Conservation (phyloP, 1,140 invertebrate species). For the Sitobion miscanthi region DNA sequence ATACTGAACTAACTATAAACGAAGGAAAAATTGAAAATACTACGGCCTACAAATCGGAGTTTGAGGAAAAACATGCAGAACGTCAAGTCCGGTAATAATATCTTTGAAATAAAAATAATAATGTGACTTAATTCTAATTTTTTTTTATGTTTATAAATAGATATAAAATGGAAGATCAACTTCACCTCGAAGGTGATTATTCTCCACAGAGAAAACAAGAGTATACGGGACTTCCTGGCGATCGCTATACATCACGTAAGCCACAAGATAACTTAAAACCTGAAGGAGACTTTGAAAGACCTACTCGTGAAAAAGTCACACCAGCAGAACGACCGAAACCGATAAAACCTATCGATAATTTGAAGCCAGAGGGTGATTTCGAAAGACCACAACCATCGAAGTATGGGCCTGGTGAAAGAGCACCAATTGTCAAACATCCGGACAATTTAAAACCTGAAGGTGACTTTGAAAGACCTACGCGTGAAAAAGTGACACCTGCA, state of each 20-base stretch:
- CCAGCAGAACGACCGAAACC: conserved; percentile 63
- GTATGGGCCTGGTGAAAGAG: not conserved
- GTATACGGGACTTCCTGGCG: conserved; percentile 61
- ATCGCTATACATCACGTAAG: conserved; percentile 63
- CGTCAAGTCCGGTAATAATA: conserved; percentile 49
- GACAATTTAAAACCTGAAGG: conserved; percentile 68
- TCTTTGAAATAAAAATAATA: not conserved
- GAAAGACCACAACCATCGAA: not conserved
- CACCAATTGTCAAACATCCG: not conserved
- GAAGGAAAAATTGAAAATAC: conserved; percentile 66
- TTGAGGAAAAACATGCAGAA: conserved; percentile 71
- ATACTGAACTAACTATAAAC: conserved; percentile 61
- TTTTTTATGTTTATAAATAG: conserved; percentile 48
- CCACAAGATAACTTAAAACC: conserved; percentile 63
- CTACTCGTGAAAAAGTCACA: conserved; percentile 58
- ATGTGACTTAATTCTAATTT: not conserved
- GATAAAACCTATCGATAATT: conserved; percentile 63
- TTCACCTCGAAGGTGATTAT: conserved; percentile 68
- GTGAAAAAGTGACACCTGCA: conserved; percentile 61
- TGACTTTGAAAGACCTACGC: conserved; percentile 59
- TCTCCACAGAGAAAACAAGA: conserved; percentile 63
- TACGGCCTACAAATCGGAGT: conserved; percentile 72
- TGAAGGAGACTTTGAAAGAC: conserved; percentile 64
- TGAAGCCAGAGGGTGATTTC: conserved; percentile 64
- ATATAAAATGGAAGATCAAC: conserved; percentile 65